A percentile compares a stretch with the other conserved stretches of the same genome.
Conservation (phyloP, 2,797 vertebrate genomes). For the Danio choprae region DNA sequence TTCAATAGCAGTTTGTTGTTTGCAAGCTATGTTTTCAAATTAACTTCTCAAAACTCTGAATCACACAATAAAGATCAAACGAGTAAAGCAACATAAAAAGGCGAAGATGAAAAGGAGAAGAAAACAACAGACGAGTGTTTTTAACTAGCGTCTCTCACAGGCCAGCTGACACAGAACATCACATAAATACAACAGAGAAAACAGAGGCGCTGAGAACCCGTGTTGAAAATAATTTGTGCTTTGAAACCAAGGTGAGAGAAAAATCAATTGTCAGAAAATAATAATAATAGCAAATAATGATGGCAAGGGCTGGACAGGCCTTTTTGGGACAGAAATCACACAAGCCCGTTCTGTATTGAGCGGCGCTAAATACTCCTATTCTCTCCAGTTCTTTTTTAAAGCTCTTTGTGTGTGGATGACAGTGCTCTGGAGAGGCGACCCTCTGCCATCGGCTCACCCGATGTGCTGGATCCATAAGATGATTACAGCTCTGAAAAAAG, state of each 20-base stretch:
- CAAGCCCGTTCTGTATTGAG: slow-evolving; percentile 74
- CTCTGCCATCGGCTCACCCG: slow-evolving; percentile 10
- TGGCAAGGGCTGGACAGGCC: slow-evolving; percentile 66
- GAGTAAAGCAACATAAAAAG: neutral
- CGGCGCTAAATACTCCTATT: slow-evolving; percentile 54
- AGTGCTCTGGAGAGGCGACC: slow-evolving; percentile 30
- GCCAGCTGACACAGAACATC: slow-evolving; percentile 19
- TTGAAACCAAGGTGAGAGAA: slow-evolving; percentile 62
- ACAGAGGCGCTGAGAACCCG: neutral
- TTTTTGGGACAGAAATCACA: slow-evolving; percentile 68
- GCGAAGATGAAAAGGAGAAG: slow-evolving; percentile 8
- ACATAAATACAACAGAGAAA: slow-evolving; percentile 23
- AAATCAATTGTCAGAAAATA: slow-evolving; percentile 65
- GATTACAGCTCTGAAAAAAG: slow-evolving; percentile 37
- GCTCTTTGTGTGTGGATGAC: slow-evolving; percentile 27
- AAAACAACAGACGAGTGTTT: neutral
- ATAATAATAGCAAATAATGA: slow-evolving; percentile 75
- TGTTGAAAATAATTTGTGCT: slow-evolving; percentile 52
- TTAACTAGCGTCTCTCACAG: neutral
- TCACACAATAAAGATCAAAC: neutral
- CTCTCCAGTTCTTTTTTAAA: slow-evolving; percentile 10
- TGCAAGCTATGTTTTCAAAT: neutral
- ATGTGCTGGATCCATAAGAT: slow-evolving; percentile 24
- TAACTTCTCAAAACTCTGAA: slow-evolving; percentile 11
- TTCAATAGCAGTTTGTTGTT: slow-evolving; percentile 1